Evolutionary conservation across 2,888 invertebrate species (phyloP).

Genomic region (Dendrolimus houi): DNA sequence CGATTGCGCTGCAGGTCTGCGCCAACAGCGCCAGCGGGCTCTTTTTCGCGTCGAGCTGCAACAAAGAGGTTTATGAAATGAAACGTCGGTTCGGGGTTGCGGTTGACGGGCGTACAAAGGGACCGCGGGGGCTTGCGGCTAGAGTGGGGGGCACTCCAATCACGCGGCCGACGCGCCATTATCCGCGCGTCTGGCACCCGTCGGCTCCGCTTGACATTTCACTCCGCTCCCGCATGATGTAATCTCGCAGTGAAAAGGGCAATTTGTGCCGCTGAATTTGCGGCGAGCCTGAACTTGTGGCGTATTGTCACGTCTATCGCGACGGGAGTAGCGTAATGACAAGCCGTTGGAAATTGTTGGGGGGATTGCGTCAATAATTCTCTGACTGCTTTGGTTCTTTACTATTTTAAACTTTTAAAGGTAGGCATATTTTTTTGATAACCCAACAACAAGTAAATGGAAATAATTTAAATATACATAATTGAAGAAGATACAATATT

Average conservation of each 20-base stretch:
- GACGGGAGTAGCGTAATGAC: conserved; percentile 23
- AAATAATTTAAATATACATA: too few relatives aligned
- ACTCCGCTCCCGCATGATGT: conserved; percentile 76
- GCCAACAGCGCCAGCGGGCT: conserved; percentile 96
- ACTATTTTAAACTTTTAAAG: not conserved
- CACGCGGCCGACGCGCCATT: conserved; percentile 76
- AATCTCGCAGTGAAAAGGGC: conserved; percentile 77
- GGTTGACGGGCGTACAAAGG: conserved; percentile 69
- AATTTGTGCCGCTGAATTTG: conserved; percentile 76
- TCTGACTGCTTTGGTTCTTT: not conserved
- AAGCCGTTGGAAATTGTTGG: conserved; percentile 15
- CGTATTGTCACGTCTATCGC: conserved; percentile 69
- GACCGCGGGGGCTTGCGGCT: conserved; percentile 45
- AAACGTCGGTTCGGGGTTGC: conserved; percentile 69
- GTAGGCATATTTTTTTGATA: too few relatives aligned
- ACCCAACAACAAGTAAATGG: too few relatives aligned
- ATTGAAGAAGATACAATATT: too few relatives aligned
- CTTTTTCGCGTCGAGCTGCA: conserved; percentile 98
- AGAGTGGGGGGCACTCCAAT: conserved; percentile 60
- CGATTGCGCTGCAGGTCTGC: conserved; percentile 98
- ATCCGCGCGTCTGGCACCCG: conserved; percentile 76
- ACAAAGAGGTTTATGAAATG: conserved; percentile 76
- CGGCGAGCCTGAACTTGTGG: conserved; percentile 67
- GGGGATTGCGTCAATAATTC: not conserved
- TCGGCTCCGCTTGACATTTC: conserved; percentile 77